Percentiles rank a stretch among this genome's conserved stretches.
These are phyloP conservation scores for Petrocephalus schoutedeni DNA, from an alignment of 2,797 vertebrate species.

Conservation along the genomic window DNA sequence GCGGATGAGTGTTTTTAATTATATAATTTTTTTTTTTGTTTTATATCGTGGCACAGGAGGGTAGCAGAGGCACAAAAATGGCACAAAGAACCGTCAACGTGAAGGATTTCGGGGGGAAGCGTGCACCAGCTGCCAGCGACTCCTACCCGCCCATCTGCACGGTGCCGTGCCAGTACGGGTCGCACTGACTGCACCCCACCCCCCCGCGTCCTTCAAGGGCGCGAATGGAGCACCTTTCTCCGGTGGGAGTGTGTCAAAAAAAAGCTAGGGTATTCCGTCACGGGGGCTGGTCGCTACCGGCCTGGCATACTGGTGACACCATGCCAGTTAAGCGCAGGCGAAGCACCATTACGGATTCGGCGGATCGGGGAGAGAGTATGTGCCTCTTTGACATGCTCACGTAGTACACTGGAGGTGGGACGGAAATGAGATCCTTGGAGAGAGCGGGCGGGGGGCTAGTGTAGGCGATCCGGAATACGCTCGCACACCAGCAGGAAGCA, in stretches of 20 bases:
- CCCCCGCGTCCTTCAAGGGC: neutral
- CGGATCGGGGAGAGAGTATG: too few species aligned
- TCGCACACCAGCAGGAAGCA: neutral
- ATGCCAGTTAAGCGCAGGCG: neutral
- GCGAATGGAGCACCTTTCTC: neutral
- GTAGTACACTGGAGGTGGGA: neutral
- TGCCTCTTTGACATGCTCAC: neutral
- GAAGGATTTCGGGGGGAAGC: neutral
- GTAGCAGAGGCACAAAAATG: neutral
- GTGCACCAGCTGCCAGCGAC: neutral
- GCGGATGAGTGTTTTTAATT: neutral
- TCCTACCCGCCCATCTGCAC: neutral
- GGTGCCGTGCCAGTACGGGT: neutral
- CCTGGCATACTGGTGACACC: neutral
- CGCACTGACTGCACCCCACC: neutral
- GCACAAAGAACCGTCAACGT: neutral
- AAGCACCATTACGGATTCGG: neutral
- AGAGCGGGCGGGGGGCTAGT: neutral
- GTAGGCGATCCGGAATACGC: neutral
- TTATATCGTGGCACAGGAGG: neutral
- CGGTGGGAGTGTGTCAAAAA: neutral
- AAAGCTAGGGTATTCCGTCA: neutral
- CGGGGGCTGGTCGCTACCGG: neutral
- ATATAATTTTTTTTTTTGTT: neutral
- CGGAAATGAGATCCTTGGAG: neutral